phyloP scores from a whole-genome alignment of 1,140 invertebrate genomes.

The Zaprionus tsacasi region DNA sequence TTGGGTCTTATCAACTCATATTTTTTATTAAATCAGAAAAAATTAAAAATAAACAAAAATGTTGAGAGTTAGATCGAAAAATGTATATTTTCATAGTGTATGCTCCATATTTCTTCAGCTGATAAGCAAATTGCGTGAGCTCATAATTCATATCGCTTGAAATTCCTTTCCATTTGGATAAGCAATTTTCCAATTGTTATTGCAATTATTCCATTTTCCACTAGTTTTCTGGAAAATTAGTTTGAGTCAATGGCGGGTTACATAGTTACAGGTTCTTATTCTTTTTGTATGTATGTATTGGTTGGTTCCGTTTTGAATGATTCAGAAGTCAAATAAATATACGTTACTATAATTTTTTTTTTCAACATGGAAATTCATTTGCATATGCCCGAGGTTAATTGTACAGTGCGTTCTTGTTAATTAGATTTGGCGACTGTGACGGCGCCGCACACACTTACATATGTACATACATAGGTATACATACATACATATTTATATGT shows the following conservation, averaged over 20 bases:
- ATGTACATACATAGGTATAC: too few relatives aligned
- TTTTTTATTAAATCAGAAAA: too few relatives aligned
- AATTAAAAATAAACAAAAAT: too few relatives aligned
- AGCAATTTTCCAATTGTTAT: neutral
- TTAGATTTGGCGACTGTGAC: constrained; percentile 58
- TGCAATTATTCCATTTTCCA: neutral
- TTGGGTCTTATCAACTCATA: too few relatives aligned
- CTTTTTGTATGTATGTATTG: too few relatives aligned
- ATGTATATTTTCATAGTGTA: too few relatives aligned
- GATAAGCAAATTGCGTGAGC: neutral
- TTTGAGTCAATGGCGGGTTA: neutral
- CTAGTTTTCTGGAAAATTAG: neutral
- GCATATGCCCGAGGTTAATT: constrained; percentile 73
- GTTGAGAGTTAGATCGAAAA: too few relatives aligned
- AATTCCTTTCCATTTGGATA: neutral
- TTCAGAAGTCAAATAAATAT: constrained; percentile 36
- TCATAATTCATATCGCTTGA: neutral
- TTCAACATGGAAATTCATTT: constrained; percentile 60
- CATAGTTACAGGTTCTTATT: too few relatives aligned
- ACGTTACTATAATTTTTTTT: constrained; percentile 4
- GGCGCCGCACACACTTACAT: neutral
- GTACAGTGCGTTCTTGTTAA: constrained; percentile 68
- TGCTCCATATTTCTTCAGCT: neutral
- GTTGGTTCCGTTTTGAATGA: constrained; percentile 35
- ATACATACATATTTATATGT: too few relatives aligned